A percentile compares a stretch with the other conserved stretches of the same genome.
Conservation (phyloP, 2,888 invertebrate genomes). For the Nephrotoma appendiculata region DNA sequence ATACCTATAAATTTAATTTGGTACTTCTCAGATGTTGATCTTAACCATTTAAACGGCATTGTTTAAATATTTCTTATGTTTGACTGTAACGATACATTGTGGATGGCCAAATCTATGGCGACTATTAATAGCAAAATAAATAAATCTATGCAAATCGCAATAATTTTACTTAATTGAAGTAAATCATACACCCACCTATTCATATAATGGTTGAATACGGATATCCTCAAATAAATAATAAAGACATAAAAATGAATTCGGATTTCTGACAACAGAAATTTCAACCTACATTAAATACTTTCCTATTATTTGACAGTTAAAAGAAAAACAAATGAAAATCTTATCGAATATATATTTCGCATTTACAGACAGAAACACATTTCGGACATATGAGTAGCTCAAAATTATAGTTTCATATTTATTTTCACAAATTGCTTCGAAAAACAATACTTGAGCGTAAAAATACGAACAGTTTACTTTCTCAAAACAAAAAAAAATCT, state of each 20-base stretch:
- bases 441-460: background rate
- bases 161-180: too few relatives aligned
- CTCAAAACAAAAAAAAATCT: background rate
- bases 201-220: background rate
- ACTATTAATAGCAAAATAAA: too few relatives aligned
- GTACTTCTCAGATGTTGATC: too few relatives aligned
- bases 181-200: too few relatives aligned
- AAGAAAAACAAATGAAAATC: background rate
- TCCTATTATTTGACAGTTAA: background rate
- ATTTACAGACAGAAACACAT: background rate
- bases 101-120: too few relatives aligned
- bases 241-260: background rate
- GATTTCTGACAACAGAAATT: background rate
- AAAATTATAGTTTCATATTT: background rate
- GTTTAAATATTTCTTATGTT: too few relatives aligned
- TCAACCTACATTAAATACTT: background rate
- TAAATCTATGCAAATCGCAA: too few relatives aligned
- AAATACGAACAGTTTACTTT: background rate
- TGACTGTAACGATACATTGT: too few relatives aligned
- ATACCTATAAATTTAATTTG: too few relatives aligned
- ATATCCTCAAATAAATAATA: background rate
- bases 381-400: background rate
- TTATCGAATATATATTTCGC: background rate
- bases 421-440: background rate
- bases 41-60: too few relatives aligned